Evolutionary conservation across 2,113 vertebrate genomes (phyloP).

Genomic region (Pipra filicauda): DNA sequence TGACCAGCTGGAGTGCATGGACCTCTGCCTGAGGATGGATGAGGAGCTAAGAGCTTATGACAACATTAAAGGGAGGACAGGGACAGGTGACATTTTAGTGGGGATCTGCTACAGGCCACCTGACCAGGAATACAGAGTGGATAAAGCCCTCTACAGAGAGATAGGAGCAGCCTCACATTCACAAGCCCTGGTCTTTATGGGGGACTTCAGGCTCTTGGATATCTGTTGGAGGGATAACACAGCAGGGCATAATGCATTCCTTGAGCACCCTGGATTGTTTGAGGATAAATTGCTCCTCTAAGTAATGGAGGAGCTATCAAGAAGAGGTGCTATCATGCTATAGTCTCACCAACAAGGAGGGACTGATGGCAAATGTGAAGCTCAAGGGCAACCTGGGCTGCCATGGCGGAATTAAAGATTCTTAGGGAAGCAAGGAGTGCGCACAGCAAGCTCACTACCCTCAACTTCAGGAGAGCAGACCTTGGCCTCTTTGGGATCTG

Average conservation of each 20-base stretch:
- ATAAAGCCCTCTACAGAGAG: not conserved
- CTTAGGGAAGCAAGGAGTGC: not conserved
- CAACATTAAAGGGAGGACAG: not conserved
- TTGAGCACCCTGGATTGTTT: not conserved
- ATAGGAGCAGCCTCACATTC: not conserved
- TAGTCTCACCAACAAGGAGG: not conserved
- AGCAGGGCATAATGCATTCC: not conserved
- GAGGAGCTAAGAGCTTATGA: not conserved
- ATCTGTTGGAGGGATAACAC: not conserved
- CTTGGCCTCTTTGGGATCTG: not conserved
- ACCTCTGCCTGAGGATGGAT: not conserved
- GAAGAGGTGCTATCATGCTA: not conserved
- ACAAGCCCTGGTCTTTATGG: not conserved
- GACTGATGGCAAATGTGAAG: not conserved
- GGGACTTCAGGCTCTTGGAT: not conserved
- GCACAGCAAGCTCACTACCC: not conserved
- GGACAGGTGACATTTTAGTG: not conserved
- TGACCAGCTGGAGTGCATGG: not conserved
- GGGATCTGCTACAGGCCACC: not conserved
- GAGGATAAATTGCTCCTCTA: not conserved
- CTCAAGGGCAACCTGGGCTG: not conserved
- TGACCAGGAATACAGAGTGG: no score
- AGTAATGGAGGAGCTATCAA: not conserved
- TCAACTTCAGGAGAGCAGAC: not conserved
- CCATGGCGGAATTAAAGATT: not conserved